Evolutionary conservation across 1,140 invertebrate genomes (phyloP).

Genomic region (Hesperophylax magnus): DNA sequence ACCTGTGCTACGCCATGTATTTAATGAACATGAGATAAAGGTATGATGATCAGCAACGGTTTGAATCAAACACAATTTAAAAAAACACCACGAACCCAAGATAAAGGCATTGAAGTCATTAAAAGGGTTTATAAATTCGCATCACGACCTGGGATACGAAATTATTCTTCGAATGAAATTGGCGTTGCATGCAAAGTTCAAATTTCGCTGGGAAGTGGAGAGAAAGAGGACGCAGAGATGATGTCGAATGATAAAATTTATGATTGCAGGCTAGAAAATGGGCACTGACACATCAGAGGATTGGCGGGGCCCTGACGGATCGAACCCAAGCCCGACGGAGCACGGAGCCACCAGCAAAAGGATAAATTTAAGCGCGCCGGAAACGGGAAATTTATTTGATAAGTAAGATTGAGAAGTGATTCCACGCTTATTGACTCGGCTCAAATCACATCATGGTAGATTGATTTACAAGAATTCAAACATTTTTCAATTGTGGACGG

Average conservation of each 20-base stretch:
- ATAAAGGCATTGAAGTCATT: not conserved
- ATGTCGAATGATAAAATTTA: constrained; percentile 40
- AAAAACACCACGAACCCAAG: too few species aligned
- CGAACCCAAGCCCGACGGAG: not conserved
- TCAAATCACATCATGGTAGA: constrained; percentile 17
- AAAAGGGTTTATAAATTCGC: constrained; percentile 18
- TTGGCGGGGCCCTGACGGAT: constrained; percentile 9
- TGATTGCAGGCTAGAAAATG: constrained; percentile 35
- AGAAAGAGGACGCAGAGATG: not conserved
- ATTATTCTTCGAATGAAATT: constrained; percentile 34
- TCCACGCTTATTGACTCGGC: constrained; percentile 27
- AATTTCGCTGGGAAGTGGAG: not conserved
- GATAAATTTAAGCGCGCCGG: constrained; percentile 38
- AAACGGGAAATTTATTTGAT: constrained; percentile 35
- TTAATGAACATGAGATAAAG: too few species aligned
- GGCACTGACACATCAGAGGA: constrained; percentile 30
- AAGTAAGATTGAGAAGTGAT: constrained; percentile 36
- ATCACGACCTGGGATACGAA: constrained; percentile 8
- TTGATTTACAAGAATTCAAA: constrained; percentile 27
- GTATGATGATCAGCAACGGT: too few species aligned
- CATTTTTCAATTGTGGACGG: constrained; percentile 23
- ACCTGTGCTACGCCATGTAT: too few species aligned
- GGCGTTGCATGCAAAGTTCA: constrained; percentile 19
- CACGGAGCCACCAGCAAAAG: not conserved
- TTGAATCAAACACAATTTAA: too few species aligned